phyloP scores from a whole-genome alignment of 2,113 vertebrate species.

The Trachemys scripta region DNA sequence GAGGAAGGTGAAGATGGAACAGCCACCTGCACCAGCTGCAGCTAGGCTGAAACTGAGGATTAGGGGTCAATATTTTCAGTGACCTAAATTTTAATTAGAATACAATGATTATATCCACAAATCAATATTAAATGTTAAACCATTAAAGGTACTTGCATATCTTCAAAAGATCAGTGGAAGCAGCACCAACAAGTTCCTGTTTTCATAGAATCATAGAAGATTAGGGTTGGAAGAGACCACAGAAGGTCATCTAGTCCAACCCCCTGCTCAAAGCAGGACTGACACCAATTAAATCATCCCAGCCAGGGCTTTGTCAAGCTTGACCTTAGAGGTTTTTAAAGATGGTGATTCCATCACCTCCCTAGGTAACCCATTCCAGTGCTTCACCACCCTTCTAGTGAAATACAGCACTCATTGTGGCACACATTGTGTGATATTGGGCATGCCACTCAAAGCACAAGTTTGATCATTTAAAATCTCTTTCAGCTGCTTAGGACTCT shows the following conservation, averaged over 20 bases:
- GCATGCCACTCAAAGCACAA: no score
- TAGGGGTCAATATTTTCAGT: background rate
- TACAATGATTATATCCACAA: constrained; percentile 26
- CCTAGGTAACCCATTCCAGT: no score
- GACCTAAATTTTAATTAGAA: constrained; percentile 25
- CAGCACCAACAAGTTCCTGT: background rate
- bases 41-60: background rate
- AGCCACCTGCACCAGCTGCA: background rate
- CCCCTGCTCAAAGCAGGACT: no score
- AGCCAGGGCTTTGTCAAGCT: no score
- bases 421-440: no score
- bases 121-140: constrained; percentile 28
- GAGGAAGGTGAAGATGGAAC: background rate
- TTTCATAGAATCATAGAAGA: background rate
- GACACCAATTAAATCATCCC: no score
- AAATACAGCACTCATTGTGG: no score
- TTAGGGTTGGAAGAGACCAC: no score
- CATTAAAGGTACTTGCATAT: background rate
- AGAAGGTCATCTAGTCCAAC: no score
- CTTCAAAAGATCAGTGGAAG: background rate
- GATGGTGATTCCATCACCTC: no score
- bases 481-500: background rate
- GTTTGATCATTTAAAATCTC: background rate
- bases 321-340: no score
- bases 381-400: no score